A percentile compares a stretch with the other conserved stretches of the same genome.
phyloP scores from a whole-genome alignment of 64 coral and sea anemone genomes.

The Stichodactyla mertensii region DNA sequence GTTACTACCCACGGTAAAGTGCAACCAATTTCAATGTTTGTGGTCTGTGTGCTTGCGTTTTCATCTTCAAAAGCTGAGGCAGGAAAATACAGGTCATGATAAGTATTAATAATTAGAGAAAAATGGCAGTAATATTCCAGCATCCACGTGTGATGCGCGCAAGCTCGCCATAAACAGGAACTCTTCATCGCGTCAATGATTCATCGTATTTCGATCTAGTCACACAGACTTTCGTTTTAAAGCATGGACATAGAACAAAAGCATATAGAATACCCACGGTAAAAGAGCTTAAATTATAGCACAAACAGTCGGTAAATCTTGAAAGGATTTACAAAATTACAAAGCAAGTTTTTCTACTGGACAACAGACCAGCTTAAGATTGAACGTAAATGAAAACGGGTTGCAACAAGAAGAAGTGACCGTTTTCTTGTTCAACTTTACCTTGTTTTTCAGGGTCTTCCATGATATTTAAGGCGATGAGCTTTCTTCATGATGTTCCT shows the following conservation, averaged over 20 bases:
- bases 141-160: neutral
- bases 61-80: neutral
- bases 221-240: neutral
- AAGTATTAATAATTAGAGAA: neutral
- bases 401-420: neutral
- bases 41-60: neutral
- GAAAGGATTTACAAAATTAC: neutral
- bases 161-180: slow-evolving; percentile 3
- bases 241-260: neutral
- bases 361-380: slow-evolving; percentile 6
- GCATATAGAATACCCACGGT: neutral
- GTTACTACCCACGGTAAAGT: slow-evolving; percentile 66
- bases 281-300: neutral
- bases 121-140: neutral
- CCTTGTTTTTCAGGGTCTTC: slow-evolving; percentile 27
- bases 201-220: neutral
- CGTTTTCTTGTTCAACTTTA: slow-evolving; percentile 12
- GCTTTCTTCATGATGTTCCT: slow-evolving; percentile 9
- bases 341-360: neutral
- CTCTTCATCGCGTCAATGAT: slow-evolving; percentile 10
- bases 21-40: slow-evolving; percentile 36
- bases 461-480: slow-evolving; percentile 15
- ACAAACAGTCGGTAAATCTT: neutral
- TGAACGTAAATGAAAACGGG: neutral
- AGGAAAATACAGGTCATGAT: neutral